Conservation (phyloP, 2,888 invertebrate species). For the Amblyjoppa fuscipennis region DNA sequence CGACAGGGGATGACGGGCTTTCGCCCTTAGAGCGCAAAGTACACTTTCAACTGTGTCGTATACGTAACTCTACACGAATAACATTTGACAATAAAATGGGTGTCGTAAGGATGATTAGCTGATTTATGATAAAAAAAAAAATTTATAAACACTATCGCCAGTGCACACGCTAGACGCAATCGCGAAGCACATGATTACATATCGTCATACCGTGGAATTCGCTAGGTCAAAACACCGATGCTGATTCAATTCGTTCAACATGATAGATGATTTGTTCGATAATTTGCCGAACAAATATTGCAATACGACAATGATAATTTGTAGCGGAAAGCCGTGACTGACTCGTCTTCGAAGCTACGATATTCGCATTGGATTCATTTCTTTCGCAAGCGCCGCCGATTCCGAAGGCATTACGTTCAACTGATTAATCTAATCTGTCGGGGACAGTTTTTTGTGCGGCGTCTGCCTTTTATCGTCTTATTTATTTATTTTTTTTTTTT, state of each 20-base stretch:
- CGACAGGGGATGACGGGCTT: neutral
- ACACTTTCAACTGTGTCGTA: neutral
- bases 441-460: neutral
- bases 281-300: neutral
- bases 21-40: neutral
- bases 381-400: constrained; percentile 1
- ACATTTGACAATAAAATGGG: neutral
- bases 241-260: neutral
- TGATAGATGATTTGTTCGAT: neutral
- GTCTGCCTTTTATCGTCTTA: constrained; percentile 4
- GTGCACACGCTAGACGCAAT: neutral
- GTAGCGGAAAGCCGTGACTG: constrained; percentile 1
- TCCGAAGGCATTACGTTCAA: neutral
- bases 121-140: neutral
- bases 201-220: neutral
- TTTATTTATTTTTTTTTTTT: neutral
- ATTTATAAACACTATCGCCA: too few species aligned
- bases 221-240: neutral
- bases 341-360: neutral
- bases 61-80: neutral
- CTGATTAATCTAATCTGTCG: constrained; percentile 24
- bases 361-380: neutral
- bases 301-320: constrained; percentile 12
- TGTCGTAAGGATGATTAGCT: neutral
- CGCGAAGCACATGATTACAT: neutral